Percentiles rank a stretch among this genome's conserved stretches.
These are phyloP conservation scores for Popillia japonica DNA, from an alignment of 1,140 invertebrate species.

Conservation along the genomic window DNA sequence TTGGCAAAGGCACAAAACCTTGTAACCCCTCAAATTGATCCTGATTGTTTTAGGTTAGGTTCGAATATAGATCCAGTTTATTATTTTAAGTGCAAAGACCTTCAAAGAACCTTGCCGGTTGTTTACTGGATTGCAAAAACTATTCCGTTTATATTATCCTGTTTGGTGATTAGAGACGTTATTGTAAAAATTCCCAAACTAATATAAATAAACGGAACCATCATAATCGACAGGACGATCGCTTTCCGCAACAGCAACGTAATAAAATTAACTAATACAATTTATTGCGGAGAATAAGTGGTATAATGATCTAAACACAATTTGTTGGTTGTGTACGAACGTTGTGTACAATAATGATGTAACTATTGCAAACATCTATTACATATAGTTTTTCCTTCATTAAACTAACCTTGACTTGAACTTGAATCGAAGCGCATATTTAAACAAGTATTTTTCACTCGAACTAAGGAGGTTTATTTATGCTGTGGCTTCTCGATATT, in stretches of 20 bases:
- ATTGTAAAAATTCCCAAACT: neutral
- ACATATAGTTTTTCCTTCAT: constrained; percentile 27
- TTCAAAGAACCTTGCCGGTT: constrained; percentile 15
- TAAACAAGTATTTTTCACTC: constrained; percentile 23
- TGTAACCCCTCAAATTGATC: neutral
- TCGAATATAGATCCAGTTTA: constrained; percentile 18
- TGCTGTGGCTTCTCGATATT: constrained; percentile 1
- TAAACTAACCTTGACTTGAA: constrained; percentile 56
- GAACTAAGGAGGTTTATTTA: constrained; percentile 8
- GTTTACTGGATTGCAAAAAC: neutral
- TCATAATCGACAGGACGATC: constrained; percentile 1
- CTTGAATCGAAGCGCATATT: constrained; percentile 51
- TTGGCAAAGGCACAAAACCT: neutral
- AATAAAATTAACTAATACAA: neutral
- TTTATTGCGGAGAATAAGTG: too few relatives aligned
- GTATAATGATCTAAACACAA: neutral
- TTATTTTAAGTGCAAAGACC: constrained; percentile 19
- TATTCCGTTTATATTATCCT: neutral
- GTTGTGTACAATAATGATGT: constrained; percentile 18
- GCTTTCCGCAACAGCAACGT: neutral
- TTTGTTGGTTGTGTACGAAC: neutral
- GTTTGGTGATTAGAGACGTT: neutral
- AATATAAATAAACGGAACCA: neutral
- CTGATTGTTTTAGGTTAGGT: constrained; percentile 13
- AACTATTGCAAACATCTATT: constrained; percentile 26